Evolutionary conservation across 2,113 vertebrate species (phyloP).

Genomic region (Neogale vison): DNA sequence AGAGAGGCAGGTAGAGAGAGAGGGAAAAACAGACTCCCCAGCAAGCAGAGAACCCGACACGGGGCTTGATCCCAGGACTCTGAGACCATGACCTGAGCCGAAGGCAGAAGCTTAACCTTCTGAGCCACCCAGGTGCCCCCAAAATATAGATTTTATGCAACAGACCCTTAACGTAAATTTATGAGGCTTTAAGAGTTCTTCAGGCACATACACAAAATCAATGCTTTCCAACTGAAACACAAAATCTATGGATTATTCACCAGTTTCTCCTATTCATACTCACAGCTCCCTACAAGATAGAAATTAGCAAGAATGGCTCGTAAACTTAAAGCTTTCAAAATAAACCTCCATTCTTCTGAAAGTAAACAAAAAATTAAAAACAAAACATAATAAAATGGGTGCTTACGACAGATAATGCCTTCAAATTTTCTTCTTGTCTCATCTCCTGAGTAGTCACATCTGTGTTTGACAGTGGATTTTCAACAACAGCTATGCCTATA

Average conservation of each 20-base stretch:
- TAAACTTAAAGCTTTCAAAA: conserved; percentile 38
- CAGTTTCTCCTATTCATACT: background rate
- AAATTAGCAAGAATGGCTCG: background rate
- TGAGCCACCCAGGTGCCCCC: no score
- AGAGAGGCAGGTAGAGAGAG: no score
- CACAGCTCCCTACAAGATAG: background rate
- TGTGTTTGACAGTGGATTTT: conserved; percentile 79
- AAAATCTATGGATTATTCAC: background rate
- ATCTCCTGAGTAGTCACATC: conserved; percentile 71
- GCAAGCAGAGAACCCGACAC: no score
- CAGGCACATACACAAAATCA: background rate
- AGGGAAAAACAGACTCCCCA: no score
- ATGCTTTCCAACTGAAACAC: background rate
- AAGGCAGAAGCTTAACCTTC: no score
- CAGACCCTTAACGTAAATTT: background rate
- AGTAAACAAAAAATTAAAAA: conserved; percentile 24
- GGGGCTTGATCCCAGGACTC: no score
- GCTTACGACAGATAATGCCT: conserved; percentile 88
- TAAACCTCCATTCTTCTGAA: background rate
- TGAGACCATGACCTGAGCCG: no score
- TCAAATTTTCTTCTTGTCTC: conserved; percentile 82
- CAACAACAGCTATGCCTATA: conserved; percentile 79
- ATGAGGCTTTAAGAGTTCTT: background rate
- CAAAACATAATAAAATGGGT: background rate
- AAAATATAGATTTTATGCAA: background rate